Conservation (phyloP, 2,888 invertebrate species). For the Phytoseiulus persimilis region DNA sequence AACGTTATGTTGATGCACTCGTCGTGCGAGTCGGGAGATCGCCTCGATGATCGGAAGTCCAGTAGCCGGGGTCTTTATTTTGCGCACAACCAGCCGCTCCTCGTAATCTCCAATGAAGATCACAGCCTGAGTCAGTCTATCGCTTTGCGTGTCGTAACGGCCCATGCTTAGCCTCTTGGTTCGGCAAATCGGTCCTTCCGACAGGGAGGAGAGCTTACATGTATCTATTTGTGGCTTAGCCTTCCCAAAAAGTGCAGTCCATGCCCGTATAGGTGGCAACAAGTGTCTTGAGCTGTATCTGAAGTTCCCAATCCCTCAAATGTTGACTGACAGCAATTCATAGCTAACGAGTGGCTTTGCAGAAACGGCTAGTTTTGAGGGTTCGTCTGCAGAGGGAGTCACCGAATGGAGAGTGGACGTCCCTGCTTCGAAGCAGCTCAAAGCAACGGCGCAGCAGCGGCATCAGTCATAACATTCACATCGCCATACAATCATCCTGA, state of each 20-base stretch:
- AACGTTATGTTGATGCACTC: background rate
- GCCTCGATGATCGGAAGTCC: conserved; percentile 5
- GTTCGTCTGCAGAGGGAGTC: conserved; percentile 20
- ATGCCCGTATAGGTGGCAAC: background rate
- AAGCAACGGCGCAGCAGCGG: conserved; percentile 28
- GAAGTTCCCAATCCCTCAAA: background rate
- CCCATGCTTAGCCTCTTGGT: background rate
- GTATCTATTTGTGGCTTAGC: background rate
- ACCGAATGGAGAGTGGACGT: conserved; percentile 36
- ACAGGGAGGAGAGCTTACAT: background rate
- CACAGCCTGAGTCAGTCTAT: background rate
- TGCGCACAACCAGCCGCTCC: background rate
- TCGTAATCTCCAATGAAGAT: background rate
- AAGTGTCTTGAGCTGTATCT: background rate
- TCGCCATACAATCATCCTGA: background rate
- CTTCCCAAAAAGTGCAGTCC: background rate
- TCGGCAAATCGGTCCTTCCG: background rate
- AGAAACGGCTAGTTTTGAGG: conserved; percentile 31
- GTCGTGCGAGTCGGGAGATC: background rate
- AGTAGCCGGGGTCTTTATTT: background rate
- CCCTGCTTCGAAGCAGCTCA: background rate
- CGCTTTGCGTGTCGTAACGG: background rate
- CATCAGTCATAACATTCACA: conserved; percentile 13
- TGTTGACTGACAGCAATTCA: background rate
- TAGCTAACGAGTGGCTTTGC: conserved; percentile 38